phyloP scores from a whole-genome alignment of 2,888 invertebrate species.

The Netelia inedita region DNA sequence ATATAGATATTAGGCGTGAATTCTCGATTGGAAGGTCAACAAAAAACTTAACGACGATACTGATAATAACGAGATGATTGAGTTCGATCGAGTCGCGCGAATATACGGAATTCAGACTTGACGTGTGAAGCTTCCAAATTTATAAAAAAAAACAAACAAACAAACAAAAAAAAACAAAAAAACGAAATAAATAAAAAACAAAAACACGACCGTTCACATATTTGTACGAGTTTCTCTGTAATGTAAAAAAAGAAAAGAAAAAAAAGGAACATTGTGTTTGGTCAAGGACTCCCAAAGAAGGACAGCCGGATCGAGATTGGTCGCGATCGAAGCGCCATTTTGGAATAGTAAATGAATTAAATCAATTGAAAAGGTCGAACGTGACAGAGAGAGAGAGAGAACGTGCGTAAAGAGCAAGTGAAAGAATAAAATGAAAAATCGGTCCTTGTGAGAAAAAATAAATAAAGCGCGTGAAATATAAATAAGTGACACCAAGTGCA shows the following conservation, averaged over 20 bases:
- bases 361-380: slow-evolving; percentile 52
- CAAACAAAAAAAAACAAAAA: neutral
- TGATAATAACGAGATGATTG: slow-evolving; percentile 7
- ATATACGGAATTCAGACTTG: slow-evolving; percentile 16
- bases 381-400: slow-evolving; percentile 15
- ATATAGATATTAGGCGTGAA: slow-evolving; percentile 56
- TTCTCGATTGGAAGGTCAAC: slow-evolving; percentile 30
- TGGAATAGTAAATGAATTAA: slow-evolving; percentile 35
- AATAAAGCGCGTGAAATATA: slow-evolving; percentile 61
- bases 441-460: slow-evolving; percentile 37
- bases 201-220: slow-evolving; percentile 21
- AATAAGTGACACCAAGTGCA: slow-evolving; percentile 77
- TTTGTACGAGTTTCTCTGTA: slow-evolving; percentile 57
- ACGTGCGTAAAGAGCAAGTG: slow-evolving; percentile 13
- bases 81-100: neutral
- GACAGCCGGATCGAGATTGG: slow-evolving; percentile 14
- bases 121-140: slow-evolving; percentile 52
- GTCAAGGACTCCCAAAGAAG: neutral
- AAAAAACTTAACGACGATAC: slow-evolving; percentile 1
- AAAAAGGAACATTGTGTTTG: neutral
- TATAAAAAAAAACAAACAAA: slow-evolving; percentile 15
- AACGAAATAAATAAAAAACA: slow-evolving; percentile 5
- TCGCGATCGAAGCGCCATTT: slow-evolving; percentile 44
- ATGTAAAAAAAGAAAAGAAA: neutral
- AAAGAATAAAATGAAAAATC: slow-evolving; percentile 45